Evolutionary conservation across 1,140 invertebrate species (phyloP).

Genomic region (Euura saliciscinereae): DNA sequence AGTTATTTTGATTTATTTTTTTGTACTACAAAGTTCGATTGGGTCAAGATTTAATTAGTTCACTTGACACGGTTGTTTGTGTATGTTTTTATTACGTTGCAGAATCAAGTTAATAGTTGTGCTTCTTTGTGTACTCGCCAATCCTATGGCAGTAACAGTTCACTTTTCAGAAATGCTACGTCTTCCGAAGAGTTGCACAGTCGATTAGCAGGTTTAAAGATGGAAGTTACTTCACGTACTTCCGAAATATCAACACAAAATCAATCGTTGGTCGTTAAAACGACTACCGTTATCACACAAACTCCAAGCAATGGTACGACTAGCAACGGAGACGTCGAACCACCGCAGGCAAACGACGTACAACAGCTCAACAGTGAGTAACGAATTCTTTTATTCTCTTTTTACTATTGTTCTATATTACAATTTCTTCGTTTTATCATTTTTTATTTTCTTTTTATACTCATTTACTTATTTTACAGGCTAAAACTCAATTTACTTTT

Average conservation of each 20-base stretch:
- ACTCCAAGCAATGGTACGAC: constrained; percentile 51
- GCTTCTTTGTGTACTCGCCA: constrained; percentile 29
- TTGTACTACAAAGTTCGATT: not conserved
- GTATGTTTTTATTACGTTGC: no score
- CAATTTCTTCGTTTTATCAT: constrained; percentile 2
- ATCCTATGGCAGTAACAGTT: constrained; percentile 55
- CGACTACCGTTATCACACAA: constrained; percentile 56
- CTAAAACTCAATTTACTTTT: not conserved
- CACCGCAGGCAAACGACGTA: constrained; percentile 48
- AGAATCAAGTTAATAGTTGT: not conserved
- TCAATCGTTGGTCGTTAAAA: constrained; percentile 56
- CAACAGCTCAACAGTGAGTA: constrained; percentile 57
- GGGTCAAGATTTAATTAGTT: not conserved
- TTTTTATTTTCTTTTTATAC: constrained; percentile 7
- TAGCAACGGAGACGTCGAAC: constrained; percentile 54
- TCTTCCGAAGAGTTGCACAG: constrained; percentile 57
- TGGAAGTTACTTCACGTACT: constrained; percentile 58
- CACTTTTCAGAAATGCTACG: constrained; percentile 56
- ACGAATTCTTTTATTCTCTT: constrained; percentile 10
- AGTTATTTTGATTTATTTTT: not conserved
- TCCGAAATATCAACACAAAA: constrained; percentile 57
- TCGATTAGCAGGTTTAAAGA: constrained; percentile 55
- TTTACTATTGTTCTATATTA: not conserved
- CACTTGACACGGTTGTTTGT: no score
- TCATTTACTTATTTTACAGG: not conserved